Base-by-base conservation (phyloP, 2,797 vertebrate species). In the Tinamus major region DNA sequence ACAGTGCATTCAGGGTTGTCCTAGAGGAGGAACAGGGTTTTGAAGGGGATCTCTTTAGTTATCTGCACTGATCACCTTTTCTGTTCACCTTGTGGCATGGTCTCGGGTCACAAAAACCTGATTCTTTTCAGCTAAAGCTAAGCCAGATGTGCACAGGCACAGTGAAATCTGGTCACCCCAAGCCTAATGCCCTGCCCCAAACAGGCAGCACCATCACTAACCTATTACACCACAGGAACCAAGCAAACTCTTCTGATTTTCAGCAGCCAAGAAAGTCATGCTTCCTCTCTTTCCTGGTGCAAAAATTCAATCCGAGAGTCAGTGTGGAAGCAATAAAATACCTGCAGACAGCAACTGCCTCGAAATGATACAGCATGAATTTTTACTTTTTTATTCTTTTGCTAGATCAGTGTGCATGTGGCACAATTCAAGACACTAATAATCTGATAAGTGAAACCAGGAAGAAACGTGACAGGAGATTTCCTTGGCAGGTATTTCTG, bases 401-500 rank as follows among this genome's bases (percentile, higher is more conserved):
- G 26, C 46, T 88, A 98, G 97, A 96, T 94, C 44, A 85, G 24
- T 97, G 97, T 85, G 96, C 97, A 4, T 98, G 98, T 37, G 98
- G 97, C 79, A 94, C 69, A 93, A 65, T 94, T 37, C 84, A 86
- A 42, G 56, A 80, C 13, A 41, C 11, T 4, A 6, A 26, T 20
- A 96, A 88, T 42, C 49, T 48, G 31, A 46, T 56, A 69, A 59
- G 51, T 26, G 23, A 90, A 77, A 85, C 35, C 72, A 39, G 41
- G 55, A 71, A 31, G 80, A 53, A 62, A 46, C 42, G 0, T 1
- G 62, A 62, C 3, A 56, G 89, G 29, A 77, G 2, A 53, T 99
- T 99, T 92, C 98, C 98, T 9, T 99, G 99, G 99, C 98, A 99
- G 99, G 99, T 99, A 95, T 95, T 95, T 65, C 53, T 26, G 87